A percentile compares a stretch with the other conserved stretches of the same genome.
Conservation (phyloP, 2,113 vertebrate species). For the Amazona vittata region DNA sequence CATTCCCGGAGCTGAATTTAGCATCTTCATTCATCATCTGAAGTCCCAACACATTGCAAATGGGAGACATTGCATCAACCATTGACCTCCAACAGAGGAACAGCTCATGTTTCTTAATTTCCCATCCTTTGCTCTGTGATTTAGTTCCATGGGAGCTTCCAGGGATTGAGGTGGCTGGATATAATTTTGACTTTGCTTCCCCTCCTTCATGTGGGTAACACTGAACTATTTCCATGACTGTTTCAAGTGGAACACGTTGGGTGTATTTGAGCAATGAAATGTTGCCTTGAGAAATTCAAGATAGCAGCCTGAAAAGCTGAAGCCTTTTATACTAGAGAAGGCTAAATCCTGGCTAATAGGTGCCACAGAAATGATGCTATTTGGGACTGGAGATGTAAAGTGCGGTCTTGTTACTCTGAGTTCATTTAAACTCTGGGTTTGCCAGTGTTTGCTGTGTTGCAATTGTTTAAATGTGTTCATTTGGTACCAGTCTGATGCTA, state of each 20-base stretch:
- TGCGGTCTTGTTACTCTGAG: not conserved
- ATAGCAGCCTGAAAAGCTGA: not conserved
- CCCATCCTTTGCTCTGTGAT: not conserved
- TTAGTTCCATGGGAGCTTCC: not conserved
- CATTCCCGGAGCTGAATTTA: not conserved
- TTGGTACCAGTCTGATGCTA: not conserved
- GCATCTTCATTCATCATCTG: not conserved
- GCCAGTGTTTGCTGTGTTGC: not conserved
- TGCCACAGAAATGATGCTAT: not conserved
- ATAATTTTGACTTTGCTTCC: not conserved
- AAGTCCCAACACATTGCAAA: not conserved
- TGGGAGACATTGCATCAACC: rapidly evolving
- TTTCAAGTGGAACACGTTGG: not conserved
- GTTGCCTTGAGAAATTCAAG: not conserved
- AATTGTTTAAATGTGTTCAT: not conserved
- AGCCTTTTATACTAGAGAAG: not conserved
- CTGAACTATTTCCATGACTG: rapidly evolving
- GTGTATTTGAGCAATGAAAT: not conserved
- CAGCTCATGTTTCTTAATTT: not conserved
- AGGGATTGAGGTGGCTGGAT: not conserved
- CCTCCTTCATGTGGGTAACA: rapidly evolving
- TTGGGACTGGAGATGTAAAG: not conserved
- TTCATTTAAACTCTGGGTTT: not conserved
- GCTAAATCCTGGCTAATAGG: not conserved
- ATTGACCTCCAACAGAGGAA: not conserved